Conservation (phyloP, 2,797 vertebrate species). For the Pipistrellus pipistrellus region DNA sequence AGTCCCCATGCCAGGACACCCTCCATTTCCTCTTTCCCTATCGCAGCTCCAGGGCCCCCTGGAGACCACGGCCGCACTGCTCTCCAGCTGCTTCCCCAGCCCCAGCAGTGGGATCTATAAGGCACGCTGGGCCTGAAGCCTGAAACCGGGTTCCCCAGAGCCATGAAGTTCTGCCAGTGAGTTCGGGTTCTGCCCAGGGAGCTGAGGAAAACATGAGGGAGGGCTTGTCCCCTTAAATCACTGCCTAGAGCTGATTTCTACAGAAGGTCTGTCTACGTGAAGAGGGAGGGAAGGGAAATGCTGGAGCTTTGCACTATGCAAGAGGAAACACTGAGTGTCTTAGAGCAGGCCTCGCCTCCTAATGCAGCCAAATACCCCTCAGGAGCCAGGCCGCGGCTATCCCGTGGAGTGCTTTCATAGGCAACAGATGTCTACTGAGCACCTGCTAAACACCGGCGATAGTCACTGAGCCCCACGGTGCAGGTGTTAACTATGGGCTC, state of each 20-base stretch:
- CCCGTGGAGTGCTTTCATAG: rapidly evolving
- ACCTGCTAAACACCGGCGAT: background rate
- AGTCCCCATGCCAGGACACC: too few species aligned
- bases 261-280: background rate
- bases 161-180: rapidly evolving
- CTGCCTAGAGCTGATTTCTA: background rate
- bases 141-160: background rate
- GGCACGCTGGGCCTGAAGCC: background rate
- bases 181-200: background rate
- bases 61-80: background rate
- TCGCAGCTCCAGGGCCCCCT: too few species aligned
- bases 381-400: background rate
- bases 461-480: rapidly evolving
- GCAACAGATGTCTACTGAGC: background rate
- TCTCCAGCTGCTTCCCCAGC: background rate
- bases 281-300: background rate
- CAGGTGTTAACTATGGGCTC: background rate
- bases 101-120: background rate
- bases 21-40: background rate
- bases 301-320: rapidly evolving
- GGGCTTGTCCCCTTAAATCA: background rate
- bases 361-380: background rate
- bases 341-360: background rate
- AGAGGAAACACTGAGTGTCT: rapidly evolving
- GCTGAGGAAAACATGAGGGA: too few species aligned